Percentiles rank a stretch among this genome's conserved stretches.
Evolutionary conservation across 2,113 vertebrate genomes (phyloP).

Genomic region (Atherinomorus stipes): DNA sequence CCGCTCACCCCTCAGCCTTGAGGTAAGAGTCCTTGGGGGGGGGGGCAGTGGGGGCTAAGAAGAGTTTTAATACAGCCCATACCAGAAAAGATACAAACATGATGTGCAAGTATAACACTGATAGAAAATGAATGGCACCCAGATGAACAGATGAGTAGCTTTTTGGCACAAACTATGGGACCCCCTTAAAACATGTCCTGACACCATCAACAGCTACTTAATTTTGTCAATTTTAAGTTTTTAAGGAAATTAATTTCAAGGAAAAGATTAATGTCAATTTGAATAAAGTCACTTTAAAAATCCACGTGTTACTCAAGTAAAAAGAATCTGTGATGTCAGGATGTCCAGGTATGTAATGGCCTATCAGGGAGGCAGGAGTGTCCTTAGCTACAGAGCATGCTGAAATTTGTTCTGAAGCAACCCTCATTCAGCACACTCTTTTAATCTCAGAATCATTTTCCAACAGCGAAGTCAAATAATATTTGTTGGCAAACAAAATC

Average conservation of each 20-base stretch:
- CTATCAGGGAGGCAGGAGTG: slow-evolving; percentile 36
- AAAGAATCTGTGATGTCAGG: neutral
- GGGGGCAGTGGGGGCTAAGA: neutral
- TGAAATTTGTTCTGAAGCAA: slow-evolving; percentile 25
- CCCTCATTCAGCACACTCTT: slow-evolving; percentile 14
- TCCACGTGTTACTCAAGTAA: neutral
- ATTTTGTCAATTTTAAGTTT: too few relatives aligned
- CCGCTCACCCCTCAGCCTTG: slow-evolving; percentile 60
- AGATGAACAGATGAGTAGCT: neutral
- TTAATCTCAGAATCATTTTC: slow-evolving; percentile 24
- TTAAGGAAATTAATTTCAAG: too few relatives aligned
- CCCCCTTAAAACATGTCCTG: neutral
- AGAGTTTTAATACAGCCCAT: slow-evolving; percentile 6
- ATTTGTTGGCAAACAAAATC: neutral
- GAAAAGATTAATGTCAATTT: too few relatives aligned
- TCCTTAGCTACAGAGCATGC: slow-evolving; percentile 34
- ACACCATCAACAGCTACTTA: too few relatives aligned
- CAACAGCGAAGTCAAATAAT: slow-evolving; percentile 36
- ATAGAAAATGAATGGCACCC: neutral
- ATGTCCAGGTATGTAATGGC: neutral
- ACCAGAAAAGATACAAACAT: slow-evolving; percentile 35
- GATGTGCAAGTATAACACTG: neutral
- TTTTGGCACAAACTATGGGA: neutral
- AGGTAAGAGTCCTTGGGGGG: slow-evolving; percentile 24
- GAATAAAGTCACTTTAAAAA: too few relatives aligned